Percentiles rank a stretch among this genome's conserved stretches.
Conservation (phyloP, 2,113 vertebrate genomes). For the Empidonax alnorum region DNA sequence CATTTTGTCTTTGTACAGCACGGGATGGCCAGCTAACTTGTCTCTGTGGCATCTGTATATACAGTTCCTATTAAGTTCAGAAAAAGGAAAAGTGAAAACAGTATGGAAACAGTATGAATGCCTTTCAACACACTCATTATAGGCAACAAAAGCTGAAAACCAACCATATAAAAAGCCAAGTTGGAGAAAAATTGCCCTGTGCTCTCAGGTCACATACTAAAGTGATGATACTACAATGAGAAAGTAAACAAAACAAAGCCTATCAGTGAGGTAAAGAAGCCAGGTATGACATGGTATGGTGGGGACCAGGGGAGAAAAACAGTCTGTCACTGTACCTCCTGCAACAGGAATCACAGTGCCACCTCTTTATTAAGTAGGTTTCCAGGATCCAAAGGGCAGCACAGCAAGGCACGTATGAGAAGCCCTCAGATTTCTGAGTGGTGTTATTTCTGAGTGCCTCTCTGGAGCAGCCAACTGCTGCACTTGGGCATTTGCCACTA, state of each 20-base stretch:
- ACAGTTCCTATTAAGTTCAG: neutral
- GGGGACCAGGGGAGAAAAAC: neutral
- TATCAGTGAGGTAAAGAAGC: neutral
- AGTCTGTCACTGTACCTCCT: neutral
- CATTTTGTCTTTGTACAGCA: neutral
- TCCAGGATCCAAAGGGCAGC: neutral
- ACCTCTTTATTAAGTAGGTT: neutral
- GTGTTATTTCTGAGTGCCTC: neutral
- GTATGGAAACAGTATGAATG: neutral
- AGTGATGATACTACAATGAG: neutral
- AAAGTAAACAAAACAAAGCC: neutral
- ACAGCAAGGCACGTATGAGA: neutral
- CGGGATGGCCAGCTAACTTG: neutral
- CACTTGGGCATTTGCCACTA: neutral
- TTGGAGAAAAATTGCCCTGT: neutral
- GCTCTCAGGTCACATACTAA: neutral
- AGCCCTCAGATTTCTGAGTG: neutral
- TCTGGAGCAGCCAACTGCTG: neutral
- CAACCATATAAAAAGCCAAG: neutral
- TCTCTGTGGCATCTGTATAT: neutral
- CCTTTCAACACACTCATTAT: neutral
- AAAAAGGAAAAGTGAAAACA: neutral
- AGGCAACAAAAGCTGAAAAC: neutral
- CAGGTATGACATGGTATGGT: neutral
- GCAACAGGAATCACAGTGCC: neutral